Evolutionary conservation across 2,113 vertebrate genomes (phyloP).

Genomic region (Sterna hirundo): DNA sequence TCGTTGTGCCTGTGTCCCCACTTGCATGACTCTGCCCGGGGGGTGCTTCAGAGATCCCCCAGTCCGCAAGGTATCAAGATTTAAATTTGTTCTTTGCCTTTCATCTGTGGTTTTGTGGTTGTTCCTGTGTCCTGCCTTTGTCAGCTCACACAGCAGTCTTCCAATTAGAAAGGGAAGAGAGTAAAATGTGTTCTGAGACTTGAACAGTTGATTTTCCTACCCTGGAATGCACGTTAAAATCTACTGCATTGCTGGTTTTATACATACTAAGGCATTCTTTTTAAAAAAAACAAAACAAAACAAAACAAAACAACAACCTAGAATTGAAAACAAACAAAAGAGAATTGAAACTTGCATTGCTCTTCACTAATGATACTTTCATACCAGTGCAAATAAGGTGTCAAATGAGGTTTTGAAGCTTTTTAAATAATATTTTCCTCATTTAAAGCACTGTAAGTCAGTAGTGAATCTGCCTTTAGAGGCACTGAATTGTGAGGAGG

Average conservation of each 20-base stretch:
- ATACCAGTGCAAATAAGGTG: background rate
- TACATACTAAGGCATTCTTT: background rate
- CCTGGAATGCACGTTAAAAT: background rate
- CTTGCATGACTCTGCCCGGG: background rate
- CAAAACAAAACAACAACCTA: background rate
- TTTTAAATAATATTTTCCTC: background rate
- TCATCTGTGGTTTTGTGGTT: background rate
- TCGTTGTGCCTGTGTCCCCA: background rate
- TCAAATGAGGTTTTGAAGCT: background rate
- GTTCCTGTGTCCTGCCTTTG: background rate
- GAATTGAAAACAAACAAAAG: background rate
- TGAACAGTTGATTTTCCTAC: background rate
- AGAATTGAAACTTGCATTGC: background rate
- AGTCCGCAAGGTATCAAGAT: background rate
- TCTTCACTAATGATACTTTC: background rate
- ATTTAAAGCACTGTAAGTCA: background rate
- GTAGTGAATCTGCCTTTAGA: background rate
- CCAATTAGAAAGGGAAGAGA: background rate
- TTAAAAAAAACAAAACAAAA: background rate
- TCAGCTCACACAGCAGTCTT: background rate
- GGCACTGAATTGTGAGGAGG: background rate
- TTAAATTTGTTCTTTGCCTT: background rate
- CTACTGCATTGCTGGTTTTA: background rate
- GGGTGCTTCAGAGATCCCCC: background rate
- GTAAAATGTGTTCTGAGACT: background rate